Evolutionary conservation across 2,113 vertebrate genomes (phyloP).

Genomic region (Bubalus kerabau): DNA sequence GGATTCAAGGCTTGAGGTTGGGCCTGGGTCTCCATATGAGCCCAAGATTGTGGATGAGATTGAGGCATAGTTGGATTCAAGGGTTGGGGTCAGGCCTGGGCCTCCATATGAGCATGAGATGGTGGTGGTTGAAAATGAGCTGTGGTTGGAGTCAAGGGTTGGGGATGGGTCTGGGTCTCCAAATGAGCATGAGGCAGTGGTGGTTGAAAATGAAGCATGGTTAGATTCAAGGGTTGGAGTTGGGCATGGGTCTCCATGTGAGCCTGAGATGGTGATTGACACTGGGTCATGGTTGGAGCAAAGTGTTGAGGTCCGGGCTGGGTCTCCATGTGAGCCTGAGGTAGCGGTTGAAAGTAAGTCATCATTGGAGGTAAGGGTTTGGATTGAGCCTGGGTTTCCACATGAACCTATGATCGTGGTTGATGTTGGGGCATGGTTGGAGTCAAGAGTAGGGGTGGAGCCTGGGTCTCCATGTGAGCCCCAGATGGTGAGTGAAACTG

Average conservation of each 20-base stretch:
- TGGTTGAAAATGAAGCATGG: not conserved
- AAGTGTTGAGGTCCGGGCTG: not conserved
- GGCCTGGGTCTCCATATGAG: not conserved
- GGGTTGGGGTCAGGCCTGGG: not conserved
- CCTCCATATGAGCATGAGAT: not conserved
- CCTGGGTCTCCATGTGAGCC: not conserved
- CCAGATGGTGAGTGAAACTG: not conserved
- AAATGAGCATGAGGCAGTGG: not conserved
- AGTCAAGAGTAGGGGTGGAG: not conserved
- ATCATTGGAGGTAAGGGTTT: not conserved
- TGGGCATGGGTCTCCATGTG: not conserved
- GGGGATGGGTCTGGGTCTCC: fast-evolving
- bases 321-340: not conserved
- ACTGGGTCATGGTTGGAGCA: not conserved
- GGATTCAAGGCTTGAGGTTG: not conserved
- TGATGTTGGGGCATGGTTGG: too few species aligned
- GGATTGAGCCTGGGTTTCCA: not conserved
- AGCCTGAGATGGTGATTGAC: not conserved
- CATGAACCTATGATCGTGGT: not conserved
- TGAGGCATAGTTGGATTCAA: not conserved
- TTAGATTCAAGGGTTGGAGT: not conserved
- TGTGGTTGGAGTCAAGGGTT: not conserved
- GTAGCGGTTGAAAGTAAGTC: not conserved
- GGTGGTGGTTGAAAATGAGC: not conserved
- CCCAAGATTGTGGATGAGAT: not conserved